Conservation (phyloP, 1,140 invertebrate species). For the Coenobita brevimanus region DNA sequence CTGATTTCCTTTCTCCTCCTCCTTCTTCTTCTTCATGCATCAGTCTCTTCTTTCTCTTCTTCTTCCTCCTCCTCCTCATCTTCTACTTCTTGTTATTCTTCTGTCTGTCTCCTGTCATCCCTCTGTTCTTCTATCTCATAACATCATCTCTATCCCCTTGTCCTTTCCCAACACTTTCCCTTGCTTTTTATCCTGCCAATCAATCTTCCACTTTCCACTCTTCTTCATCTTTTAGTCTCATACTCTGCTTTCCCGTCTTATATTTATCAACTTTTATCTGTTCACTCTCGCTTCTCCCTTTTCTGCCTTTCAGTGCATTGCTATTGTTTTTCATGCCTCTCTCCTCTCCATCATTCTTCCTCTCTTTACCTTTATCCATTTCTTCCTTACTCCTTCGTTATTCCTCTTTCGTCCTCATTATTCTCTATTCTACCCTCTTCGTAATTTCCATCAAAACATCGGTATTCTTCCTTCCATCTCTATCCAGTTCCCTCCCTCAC, state of each 20-base stretch:
- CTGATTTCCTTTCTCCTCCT: no score
- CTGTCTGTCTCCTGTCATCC: neutral
- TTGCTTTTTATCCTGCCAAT: neutral
- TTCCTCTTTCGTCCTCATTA: neutral
- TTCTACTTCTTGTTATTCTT: neutral
- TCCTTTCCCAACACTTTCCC: neutral
- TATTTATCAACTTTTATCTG: neutral
- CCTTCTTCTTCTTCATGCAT: no score
- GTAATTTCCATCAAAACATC: no score
- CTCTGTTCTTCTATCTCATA: neutral
- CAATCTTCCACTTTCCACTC: neutral
- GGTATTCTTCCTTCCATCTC: no score
- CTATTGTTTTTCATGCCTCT: neutral
- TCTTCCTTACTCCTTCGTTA: neutral
- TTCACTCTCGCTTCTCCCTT: neutral
- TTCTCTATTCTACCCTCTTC: no score
- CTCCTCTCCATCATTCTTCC: neutral
- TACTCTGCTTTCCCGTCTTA: neutral
- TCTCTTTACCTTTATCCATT: neutral
- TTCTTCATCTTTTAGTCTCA: neutral
- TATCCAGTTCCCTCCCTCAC: no score
- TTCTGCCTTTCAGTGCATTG: neutral
- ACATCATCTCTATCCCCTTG: neutral
- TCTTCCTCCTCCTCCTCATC: constrained; percentile 1
- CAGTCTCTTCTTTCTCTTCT: neutral